Evolutionary conservation across 2,797 vertebrate genomes (phyloP).

Genomic region (Lemur catta): DNA sequence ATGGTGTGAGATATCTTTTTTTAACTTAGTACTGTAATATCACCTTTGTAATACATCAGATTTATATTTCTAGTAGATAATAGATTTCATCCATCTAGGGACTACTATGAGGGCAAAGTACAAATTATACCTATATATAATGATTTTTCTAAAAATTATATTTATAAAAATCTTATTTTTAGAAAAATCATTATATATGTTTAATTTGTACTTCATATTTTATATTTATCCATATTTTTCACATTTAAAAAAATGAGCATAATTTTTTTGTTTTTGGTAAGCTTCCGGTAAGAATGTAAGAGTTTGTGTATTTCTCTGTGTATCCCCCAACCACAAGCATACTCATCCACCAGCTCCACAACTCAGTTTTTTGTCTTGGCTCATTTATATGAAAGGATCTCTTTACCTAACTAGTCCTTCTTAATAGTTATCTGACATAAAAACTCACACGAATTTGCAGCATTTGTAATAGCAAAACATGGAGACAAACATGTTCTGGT

Average conservation of each 20-base stretch:
- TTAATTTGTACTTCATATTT: no score
- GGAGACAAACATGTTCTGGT: not conserved
- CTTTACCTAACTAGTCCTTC: not conserved
- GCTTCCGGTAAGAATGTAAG: no score
- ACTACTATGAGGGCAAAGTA: not conserved
- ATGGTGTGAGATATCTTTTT: not conserved
- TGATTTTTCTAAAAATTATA: constrained; percentile 5
- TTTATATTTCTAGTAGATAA: not conserved
- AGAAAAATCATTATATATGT: no score
- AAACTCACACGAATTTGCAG: not conserved
- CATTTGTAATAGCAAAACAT: not conserved
- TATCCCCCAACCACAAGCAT: no score
- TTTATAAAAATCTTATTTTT: not conserved
- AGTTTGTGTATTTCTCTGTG: no score
- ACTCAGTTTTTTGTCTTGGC: no score
- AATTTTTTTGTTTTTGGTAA: no score
- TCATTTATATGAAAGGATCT: no score
- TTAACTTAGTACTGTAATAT: not conserved
- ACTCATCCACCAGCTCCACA: no score
- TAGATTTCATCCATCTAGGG: not conserved
- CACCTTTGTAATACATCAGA: not conserved
- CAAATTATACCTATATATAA: not conserved
- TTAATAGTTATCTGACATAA: constrained; percentile 5
- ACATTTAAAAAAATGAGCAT: no score
- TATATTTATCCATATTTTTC: no score